Conservation (phyloP, 2,888 invertebrate genomes). For the Heteromyza rotundicornis region DNA sequence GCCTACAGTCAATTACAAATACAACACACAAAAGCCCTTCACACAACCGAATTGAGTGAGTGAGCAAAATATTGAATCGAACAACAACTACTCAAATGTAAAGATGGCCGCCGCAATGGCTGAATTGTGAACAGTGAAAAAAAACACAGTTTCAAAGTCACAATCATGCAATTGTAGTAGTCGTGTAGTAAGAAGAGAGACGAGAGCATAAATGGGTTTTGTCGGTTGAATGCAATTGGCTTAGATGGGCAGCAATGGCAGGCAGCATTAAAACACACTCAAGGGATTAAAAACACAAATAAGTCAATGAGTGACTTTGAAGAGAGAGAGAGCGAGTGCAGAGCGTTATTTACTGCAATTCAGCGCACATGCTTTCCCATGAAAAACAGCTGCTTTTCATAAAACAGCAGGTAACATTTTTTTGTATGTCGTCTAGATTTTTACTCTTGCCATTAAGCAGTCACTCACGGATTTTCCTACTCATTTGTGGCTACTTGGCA, state of each 20-base stretch:
- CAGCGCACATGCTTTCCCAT: neutral
- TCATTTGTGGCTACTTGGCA: too few relatives aligned
- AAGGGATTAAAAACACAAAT: constrained; percentile 7
- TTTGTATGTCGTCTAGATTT: too few relatives aligned
- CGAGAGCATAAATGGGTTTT: too few relatives aligned
- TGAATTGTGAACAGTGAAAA: constrained; percentile 43
- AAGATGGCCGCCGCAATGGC: constrained; percentile 51
- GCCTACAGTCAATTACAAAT: too few relatives aligned
- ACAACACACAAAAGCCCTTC: constrained; percentile 5
- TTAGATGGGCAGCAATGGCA: constrained; percentile 27
- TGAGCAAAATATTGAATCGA: constrained; percentile 19
- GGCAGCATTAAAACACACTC: constrained; percentile 8
- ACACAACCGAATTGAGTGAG: constrained; percentile 16
- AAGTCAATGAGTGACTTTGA: neutral
- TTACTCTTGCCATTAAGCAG: too few relatives aligned
- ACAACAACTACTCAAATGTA: constrained; percentile 37
- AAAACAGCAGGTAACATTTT: neutral
- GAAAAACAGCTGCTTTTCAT: constrained; percentile 1
- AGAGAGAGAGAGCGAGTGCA: neutral
- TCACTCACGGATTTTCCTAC: too few relatives aligned
- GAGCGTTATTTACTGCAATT: neutral
- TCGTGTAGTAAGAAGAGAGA: neutral
- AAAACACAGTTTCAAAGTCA: too few relatives aligned
- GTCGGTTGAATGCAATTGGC: constrained; percentile 51
- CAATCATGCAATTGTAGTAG: constrained; percentile 17